These are phyloP conservation scores for Corydoras maculifer DNA, from an alignment of 2,113 vertebrate species.

Conservation along the genomic window DNA sequence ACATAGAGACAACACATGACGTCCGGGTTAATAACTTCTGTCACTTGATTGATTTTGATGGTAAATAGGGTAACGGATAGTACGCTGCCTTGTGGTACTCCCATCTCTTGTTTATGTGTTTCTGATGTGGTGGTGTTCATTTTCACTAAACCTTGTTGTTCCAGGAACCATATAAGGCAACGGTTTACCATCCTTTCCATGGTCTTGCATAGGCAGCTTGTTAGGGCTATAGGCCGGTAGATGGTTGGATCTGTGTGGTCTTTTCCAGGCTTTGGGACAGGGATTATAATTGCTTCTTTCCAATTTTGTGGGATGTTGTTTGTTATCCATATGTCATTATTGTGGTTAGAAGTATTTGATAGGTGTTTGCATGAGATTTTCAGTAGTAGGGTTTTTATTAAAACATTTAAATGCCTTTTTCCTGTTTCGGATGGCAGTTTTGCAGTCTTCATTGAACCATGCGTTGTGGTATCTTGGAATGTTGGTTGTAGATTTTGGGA, in stretches of 20 bases:
- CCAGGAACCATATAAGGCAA: not conserved
- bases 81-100: too few relatives aligned
- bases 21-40: too few relatives aligned
- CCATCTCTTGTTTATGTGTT: too few relatives aligned
- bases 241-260: not conserved
- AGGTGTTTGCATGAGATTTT: not conserved
- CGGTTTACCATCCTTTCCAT: conserved; percentile 2
- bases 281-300: not conserved
- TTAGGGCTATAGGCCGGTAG: not conserved
- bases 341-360: not conserved
- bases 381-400: too few relatives aligned
- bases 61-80: too few relatives aligned
- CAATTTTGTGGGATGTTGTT: not conserved
- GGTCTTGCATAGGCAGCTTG: not conserved
- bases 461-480: too few relatives aligned
- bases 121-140: too few relatives aligned
- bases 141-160: not conserved
- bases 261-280: not conserved
- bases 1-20: not conserved
- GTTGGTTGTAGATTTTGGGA: too few relatives aligned
- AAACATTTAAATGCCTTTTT: too few relatives aligned
- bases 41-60: too few relatives aligned
- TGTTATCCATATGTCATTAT: not conserved
- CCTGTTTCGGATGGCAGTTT: too few relatives aligned
- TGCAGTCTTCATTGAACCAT: too few relatives aligned